Evolutionary conservation across 2,888 invertebrate genomes (phyloP).

Genomic region (Auanema freiburgensis): DNA sequence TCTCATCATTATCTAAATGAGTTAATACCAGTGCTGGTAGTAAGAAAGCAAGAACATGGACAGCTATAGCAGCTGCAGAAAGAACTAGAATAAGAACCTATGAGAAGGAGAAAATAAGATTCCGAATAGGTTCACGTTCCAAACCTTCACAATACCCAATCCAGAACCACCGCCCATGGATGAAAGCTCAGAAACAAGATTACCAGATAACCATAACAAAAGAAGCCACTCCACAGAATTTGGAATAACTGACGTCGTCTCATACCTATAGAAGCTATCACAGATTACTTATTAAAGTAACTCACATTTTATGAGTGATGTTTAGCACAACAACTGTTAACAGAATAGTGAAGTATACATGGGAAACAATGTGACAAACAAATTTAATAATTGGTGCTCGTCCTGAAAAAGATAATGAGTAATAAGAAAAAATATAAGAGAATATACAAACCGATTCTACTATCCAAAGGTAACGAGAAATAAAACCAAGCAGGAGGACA

Average conservation of each 20-base stretch:
- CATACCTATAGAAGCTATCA: constrained; percentile 24
- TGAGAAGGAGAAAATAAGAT: not conserved
- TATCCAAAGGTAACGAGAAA: constrained; percentile 61
- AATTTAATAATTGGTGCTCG: constrained; percentile 99
- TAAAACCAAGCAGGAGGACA: constrained; percentile 82
- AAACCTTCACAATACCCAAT: constrained; percentile 59
- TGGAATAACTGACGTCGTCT: constrained; percentile 57
- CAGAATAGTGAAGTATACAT: constrained; percentile 92
- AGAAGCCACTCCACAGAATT: constrained; percentile 62
- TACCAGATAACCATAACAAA: constrained; percentile 62
- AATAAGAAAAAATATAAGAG: constrained; percentile 5
- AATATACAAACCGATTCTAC: constrained; percentile 43
- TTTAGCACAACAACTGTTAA: constrained; percentile 71
- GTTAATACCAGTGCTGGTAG: constrained; percentile 56
- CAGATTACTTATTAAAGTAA: constrained; percentile 9
- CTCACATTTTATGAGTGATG: constrained; percentile 58
- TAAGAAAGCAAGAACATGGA: constrained; percentile 63
- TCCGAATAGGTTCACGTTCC: not conserved
- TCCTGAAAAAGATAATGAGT: constrained; percentile 69
- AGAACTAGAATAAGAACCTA: constrained; percentile 59
- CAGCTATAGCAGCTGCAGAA: constrained; percentile 59
- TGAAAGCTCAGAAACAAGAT: constrained; percentile 88
- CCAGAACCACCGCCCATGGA: constrained; percentile 92
- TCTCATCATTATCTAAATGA: constrained; percentile 61
- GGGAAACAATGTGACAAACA: constrained; percentile 97